A percentile compares a stretch with the other conserved stretches of the same genome.
phyloP scores from a whole-genome alignment of 2,797 vertebrate genomes.

The Alauda arvensis region DNA sequence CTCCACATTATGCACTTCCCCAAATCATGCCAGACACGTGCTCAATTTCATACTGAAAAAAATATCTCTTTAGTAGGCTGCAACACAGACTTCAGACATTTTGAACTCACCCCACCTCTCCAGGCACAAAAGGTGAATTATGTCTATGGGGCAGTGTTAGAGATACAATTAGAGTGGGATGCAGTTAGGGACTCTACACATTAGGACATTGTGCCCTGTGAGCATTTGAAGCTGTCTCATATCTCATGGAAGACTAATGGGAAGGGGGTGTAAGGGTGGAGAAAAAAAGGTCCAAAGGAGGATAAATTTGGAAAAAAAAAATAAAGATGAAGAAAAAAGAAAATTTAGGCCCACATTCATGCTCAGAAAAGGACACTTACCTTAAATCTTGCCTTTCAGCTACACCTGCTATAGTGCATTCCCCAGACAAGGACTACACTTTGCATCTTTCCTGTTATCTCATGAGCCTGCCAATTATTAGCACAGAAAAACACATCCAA shows the following conservation, averaged over 20 bases:
- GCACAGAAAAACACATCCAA: neutral
- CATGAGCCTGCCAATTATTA: neutral
- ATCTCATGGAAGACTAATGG: neutral
- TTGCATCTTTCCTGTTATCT: neutral
- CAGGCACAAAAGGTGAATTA: neutral
- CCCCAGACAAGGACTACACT: neutral
- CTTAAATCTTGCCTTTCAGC: neutral
- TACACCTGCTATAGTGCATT: fast-evolving
- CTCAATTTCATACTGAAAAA: neutral
- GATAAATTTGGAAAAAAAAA: neutral
- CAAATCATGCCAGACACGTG: neutral
- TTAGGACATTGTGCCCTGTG: neutral
- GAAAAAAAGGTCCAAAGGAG: neutral
- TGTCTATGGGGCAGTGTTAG: neutral
- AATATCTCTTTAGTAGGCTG: neutral
- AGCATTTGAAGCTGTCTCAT: neutral
- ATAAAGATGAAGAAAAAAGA: neutral
- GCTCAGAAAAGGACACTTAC: neutral
- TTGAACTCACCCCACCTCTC: neutral
- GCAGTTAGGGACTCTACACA: neutral
- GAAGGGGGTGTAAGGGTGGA: neutral
- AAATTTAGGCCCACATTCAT: neutral
- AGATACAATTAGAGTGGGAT: neutral
- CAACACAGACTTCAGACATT: neutral
- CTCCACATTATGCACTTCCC: neutral